phyloP scores from a whole-genome alignment of 2,888 invertebrate species.

The Drosophila colorata region DNA sequence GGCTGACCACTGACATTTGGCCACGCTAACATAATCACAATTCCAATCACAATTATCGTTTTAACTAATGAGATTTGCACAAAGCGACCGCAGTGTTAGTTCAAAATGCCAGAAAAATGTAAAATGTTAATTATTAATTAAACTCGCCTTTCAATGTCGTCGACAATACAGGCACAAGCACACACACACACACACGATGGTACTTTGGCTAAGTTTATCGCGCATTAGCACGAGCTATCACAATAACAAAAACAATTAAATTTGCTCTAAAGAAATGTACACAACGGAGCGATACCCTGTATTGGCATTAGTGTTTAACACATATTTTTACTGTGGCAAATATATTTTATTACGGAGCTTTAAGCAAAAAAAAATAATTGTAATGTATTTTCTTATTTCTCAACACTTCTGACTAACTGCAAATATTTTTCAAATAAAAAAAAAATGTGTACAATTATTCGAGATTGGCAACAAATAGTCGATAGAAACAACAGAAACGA shows the following conservation, averaged over 20 bases:
- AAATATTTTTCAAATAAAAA: too few species aligned
- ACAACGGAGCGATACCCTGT: slow-evolving; percentile 23
- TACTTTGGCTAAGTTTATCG: slow-evolving; percentile 55
- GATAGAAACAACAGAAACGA: too few species aligned
- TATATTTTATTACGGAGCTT: too few species aligned
- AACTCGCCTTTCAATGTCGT: slow-evolving; percentile 61
- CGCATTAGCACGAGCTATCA: slow-evolving; percentile 38
- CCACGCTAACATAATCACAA: slow-evolving; percentile 10
- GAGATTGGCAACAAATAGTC: too few species aligned
- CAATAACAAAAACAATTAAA: slow-evolving; percentile 21
- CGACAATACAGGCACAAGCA: slow-evolving; percentile 11
- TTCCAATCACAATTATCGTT: slow-evolving; percentile 27
- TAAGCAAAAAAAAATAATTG: too few species aligned
- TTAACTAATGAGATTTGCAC: slow-evolving; percentile 41
- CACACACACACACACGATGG: slow-evolving; percentile 1
- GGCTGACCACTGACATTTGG: slow-evolving; percentile 30
- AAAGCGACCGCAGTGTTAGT: slow-evolving; percentile 31
- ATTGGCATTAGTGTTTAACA: background rate
- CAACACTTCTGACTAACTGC: too few species aligned
- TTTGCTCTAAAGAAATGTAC: background rate
- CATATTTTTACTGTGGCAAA: too few species aligned
- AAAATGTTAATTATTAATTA: slow-evolving; percentile 71
- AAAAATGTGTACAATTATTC: too few species aligned
- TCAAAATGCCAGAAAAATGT: slow-evolving; percentile 11
- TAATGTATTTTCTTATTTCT: too few species aligned